A percentile compares a stretch with the other conserved stretches of the same genome.
Conservation (phyloP, 2,113 vertebrate species). For the Haemorhous mexicanus region DNA sequence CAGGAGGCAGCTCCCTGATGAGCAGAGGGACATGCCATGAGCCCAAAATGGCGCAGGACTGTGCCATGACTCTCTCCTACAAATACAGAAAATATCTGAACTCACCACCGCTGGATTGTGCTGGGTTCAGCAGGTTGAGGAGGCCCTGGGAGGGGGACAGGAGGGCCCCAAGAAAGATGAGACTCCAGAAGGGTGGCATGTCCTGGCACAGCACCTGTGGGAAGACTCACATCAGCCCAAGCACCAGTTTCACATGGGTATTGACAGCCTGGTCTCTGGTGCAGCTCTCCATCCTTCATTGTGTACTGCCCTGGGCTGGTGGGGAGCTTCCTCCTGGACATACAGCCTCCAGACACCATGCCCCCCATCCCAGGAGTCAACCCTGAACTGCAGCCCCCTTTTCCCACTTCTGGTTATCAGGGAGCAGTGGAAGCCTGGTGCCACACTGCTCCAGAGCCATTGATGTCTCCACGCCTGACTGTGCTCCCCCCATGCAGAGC, state of each 20-base stretch:
- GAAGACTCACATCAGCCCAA: not conserved
- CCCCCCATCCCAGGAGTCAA: not conserved
- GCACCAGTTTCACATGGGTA: not conserved
- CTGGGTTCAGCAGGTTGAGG: not conserved
- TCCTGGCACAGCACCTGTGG: not conserved
- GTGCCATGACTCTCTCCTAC: fast-evolving
- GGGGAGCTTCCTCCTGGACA: not conserved
- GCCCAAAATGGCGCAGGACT: not conserved
- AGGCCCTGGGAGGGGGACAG: not conserved
- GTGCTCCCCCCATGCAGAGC: not conserved
- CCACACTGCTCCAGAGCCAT: not conserved
- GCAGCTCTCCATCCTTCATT: fast-evolving
- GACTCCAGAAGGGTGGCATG: not conserved
- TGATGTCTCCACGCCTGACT: fast-evolving
- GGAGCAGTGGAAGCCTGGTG: not conserved
- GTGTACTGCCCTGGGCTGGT: fast-evolving
- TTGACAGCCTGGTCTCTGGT: fast-evolving
- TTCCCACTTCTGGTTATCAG: not conserved
- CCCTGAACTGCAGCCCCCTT: not conserved
- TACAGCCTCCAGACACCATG: not conserved
- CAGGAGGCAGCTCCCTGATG: not conserved
- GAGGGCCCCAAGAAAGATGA: not conserved
- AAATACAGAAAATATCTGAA: not conserved
- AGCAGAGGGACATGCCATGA: not conserved
- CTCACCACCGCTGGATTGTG: not conserved